These are phyloP conservation scores for Cygnus olor DNA, from an alignment of 2,797 vertebrate genomes.

Conservation along the genomic window DNA sequence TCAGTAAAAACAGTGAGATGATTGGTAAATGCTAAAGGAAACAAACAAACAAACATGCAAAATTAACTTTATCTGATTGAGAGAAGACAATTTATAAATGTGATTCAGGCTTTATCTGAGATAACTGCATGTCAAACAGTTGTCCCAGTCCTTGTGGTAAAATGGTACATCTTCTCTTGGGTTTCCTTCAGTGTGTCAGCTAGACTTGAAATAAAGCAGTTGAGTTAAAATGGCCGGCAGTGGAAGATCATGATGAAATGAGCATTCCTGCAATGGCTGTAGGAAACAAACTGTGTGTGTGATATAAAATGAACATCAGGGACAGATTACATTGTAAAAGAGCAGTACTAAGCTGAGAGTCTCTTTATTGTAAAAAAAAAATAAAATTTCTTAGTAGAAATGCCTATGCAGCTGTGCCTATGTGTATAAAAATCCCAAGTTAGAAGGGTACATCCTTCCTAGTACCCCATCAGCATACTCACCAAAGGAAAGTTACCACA, in stretches of 20 bases:
- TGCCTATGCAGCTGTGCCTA: neutral
- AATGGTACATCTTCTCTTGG: neutral
- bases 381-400: neutral
- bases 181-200: neutral
- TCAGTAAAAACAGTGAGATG: neutral
- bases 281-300: neutral
- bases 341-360: neutral
- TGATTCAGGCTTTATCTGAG: neutral
- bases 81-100: neutral
- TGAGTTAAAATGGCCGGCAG: neutral
- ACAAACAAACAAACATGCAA: neutral
- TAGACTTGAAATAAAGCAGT: neutral
- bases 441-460: neutral
- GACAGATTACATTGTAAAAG: neutral
- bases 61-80: neutral
- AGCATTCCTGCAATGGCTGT: neutral
- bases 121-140: neutral
- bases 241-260: neutral
- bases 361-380: neutral
- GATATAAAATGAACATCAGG: neutral
- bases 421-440: neutral
- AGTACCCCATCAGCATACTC: neutral
- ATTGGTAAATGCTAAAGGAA: neutral
- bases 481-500: neutral
- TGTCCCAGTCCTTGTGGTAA: neutral